Evolutionary conservation across 2,797 vertebrate species (phyloP), one percentile per base, ranked within the genome.

Genomic region (Limosa lapponica): DNA sequence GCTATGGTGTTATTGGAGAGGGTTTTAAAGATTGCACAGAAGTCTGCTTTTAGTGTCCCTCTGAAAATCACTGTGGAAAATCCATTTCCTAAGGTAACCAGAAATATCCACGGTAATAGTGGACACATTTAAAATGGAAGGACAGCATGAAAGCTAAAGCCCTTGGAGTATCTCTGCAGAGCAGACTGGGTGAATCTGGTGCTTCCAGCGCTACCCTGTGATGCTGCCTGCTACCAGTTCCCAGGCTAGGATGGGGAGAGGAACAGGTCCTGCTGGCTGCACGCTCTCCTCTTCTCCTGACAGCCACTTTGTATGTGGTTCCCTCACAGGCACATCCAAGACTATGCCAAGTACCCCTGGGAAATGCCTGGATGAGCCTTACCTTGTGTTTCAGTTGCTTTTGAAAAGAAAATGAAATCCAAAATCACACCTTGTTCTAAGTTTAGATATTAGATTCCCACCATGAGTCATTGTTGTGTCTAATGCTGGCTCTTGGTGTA

Each of bases 21-120:
- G 46, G 34, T 20, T 67, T 95, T 80, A 65, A 80, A 93, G 64
- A 67, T 64, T 58, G 78, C 78, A 61, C 57, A 43, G 24, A 59
- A 79, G 30, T 46, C 71, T 74, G 52, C 15, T 87, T 93, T 78
- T 65, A 90, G 62, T 48, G 73, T 58, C 77, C 70, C 58, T 88
- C 87, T 91, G 94, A 88, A 96, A 89, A 90, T 78, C 65, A n/a
- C 70, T 24, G 52, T 66, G 66, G 49, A 85, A 80, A 89, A 92
- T 74, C 36, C 3, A 64, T 92, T 92, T 95, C 83, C 66, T 73
- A 13, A 85, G 93, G 81, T 87, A 94, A 92, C 71, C 83, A 90
- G 74, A 85, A 87, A 84, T 82, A 82, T 49, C 86, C 39, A 2
- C 58, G 73, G 58, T 84, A 86, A 65, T 43, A 82, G 80, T 49